Conservation (phyloP, 1,140 invertebrate species). For the Halictus rubicundus region DNA sequence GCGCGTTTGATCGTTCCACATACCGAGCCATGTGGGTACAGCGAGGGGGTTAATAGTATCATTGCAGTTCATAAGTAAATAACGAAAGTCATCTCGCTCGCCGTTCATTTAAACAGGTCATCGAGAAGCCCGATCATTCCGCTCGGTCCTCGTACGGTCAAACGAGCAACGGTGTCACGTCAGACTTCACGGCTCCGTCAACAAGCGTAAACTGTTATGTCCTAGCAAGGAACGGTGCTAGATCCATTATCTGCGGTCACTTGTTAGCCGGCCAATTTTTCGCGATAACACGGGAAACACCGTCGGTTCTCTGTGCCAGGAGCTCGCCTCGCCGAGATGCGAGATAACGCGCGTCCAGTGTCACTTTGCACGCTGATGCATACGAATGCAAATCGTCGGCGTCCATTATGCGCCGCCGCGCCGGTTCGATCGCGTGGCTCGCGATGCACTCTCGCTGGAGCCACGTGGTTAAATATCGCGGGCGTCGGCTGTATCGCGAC, state of each 20-base stretch:
- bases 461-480: constrained; percentile 31
- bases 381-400: constrained; percentile 28
- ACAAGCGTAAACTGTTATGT: neutral
- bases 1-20: too few species aligned
- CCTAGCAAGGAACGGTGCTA: too few species aligned
- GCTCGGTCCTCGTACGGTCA: neutral
- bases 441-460: neutral
- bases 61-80: constrained; percentile 4
- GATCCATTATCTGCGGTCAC: neutral
- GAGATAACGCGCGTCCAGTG: constrained; percentile 19
- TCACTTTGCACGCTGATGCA: constrained; percentile 11
- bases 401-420: constrained; percentile 11
- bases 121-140: neutral
- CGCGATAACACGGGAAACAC: neutral
- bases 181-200: neutral
- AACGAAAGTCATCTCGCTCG: constrained; percentile 1
- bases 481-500: constrained; percentile 12
- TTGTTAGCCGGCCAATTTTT: constrained; percentile 20
- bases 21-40: too few species aligned
- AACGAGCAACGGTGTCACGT: neutral
- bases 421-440: neutral
- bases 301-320: neutral
- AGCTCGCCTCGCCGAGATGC: constrained; percentile 1
- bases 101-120: constrained; percentile 4
- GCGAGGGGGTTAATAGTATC: constrained; percentile 24